Evolutionary conservation across 2,888 invertebrate species (phyloP).

Genomic region (Silvanus unidentatus): DNA sequence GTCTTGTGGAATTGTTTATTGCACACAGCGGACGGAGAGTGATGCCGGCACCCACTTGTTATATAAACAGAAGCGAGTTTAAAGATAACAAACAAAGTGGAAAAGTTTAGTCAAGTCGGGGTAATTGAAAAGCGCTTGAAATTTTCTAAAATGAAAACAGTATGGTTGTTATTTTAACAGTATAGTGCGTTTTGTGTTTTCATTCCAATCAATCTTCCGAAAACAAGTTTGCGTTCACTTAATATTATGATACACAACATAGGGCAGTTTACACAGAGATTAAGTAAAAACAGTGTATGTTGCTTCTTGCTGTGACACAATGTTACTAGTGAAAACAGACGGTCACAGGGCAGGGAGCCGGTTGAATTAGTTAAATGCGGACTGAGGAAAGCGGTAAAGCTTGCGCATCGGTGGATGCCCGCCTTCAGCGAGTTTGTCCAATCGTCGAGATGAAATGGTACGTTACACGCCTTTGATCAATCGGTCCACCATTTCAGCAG

Average conservation of each 20-base stretch:
- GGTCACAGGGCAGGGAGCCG: constrained; percentile 44
- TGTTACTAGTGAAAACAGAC: constrained; percentile 51
- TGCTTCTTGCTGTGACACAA: constrained; percentile 49
- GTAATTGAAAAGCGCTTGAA: constrained; percentile 28
- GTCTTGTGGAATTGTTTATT: constrained; percentile 12
- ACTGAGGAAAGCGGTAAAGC: constrained; percentile 18
- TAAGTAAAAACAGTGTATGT: constrained; percentile 53
- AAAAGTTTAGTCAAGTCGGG: constrained; percentile 16
- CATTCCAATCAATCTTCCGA: constrained; percentile 48
- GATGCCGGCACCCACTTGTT: constrained; percentile 26
- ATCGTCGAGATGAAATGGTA: constrained; percentile 15
- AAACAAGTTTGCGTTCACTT: constrained; percentile 58
- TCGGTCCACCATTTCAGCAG: constrained; percentile 11
- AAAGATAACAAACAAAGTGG: constrained; percentile 37
- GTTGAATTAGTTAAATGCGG: constrained; percentile 41
- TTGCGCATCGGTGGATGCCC: constrained; percentile 29
- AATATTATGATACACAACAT: constrained; percentile 82
- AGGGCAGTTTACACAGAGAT: constrained; percentile 71
- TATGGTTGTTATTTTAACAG: constrained; percentile 36
- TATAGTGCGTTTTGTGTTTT: constrained; percentile 68
- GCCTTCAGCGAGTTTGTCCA: constrained; percentile 24
- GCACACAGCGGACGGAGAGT: constrained; percentile 3
- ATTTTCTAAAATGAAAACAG: constrained; percentile 41
- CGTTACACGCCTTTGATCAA: constrained; percentile 27
- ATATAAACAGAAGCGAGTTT: constrained; percentile 29